Percentiles rank a stretch among this genome's conserved stretches.
Evolutionary conservation across 2,888 invertebrate genomes (phyloP).

Genomic region (Tanytarsus gracilentus): DNA sequence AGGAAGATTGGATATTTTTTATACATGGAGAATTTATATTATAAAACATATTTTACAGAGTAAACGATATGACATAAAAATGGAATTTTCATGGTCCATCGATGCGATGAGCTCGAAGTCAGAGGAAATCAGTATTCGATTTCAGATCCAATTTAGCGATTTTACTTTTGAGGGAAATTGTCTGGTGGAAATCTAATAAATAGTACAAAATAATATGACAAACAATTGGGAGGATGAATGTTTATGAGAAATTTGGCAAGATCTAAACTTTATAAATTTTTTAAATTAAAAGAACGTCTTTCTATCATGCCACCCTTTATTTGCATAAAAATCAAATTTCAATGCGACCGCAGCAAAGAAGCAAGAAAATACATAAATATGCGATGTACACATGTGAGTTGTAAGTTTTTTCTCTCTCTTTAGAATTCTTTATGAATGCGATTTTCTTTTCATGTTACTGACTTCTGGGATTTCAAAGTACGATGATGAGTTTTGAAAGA

Average conservation of each 20-base stretch:
- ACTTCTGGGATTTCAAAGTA: not conserved
- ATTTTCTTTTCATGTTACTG: not conserved
- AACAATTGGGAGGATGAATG: too few species aligned
- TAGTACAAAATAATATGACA: too few species aligned
- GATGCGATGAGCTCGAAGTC: not conserved
- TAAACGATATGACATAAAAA: conserved; percentile 15
- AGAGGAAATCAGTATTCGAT: conserved; percentile 7
- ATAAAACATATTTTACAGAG: conserved; percentile 24
- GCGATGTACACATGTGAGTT: not conserved
- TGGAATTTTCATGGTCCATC: conserved; percentile 28
- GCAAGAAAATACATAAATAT: not conserved
- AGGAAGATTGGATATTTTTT: conserved; percentile 23
- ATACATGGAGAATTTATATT: conserved; percentile 5
- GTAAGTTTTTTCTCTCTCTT: not conserved
- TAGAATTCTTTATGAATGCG: not conserved
- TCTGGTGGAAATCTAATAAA: conserved; percentile 7
- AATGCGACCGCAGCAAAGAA: conserved; percentile 10
- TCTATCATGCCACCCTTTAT: not conserved
- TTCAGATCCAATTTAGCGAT: conserved; percentile 1
- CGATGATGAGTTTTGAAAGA: conserved; percentile 3
- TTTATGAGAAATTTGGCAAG: too few species aligned
- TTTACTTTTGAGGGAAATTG: conserved; percentile 3
- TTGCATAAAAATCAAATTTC: conserved; percentile 20
- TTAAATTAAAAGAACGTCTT: too few species aligned
- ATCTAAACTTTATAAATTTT: too few species aligned